phyloP scores from a whole-genome alignment of 2,888 invertebrate genomes.

The Mesopsocus fuscifrons region DNA sequence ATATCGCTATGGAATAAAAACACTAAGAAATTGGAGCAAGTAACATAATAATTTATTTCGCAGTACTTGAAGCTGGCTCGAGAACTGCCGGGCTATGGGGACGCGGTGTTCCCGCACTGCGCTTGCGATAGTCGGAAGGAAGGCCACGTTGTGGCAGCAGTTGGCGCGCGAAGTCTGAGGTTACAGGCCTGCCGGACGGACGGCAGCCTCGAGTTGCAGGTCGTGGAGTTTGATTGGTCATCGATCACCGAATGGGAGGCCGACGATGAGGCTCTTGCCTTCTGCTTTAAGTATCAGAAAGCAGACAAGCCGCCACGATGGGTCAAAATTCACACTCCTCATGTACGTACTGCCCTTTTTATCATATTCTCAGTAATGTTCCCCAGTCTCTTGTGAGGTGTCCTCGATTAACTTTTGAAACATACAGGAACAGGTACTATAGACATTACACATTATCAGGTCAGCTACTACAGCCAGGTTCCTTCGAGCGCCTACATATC shows the following conservation, averaged over 20 bases:
- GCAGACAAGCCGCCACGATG: conserved; percentile 62
- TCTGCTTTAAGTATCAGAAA: conserved; percentile 70
- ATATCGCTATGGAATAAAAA: no score
- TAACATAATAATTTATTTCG: conserved; percentile 17
- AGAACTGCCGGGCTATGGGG: conserved; percentile 79
- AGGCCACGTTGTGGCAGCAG: conserved; percentile 62
- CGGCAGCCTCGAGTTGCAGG: conserved; percentile 52
- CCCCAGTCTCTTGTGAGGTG: conserved; percentile 12
- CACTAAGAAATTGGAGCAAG: no score
- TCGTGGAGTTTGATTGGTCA: conserved; percentile 69
- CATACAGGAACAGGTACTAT: no score
- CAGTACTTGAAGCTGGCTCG: conserved; percentile 68
- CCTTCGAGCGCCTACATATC: no score
- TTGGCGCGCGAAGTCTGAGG: conserved; percentile 44
- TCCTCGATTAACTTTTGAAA: no score
- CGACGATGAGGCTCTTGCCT: conserved; percentile 84
- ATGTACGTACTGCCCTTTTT: conserved; percentile 67
- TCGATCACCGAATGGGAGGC: conserved; percentile 68
- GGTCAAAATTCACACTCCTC: conserved; percentile 75
- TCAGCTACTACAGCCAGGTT: no score
- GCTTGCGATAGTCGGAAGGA: conserved; percentile 77
- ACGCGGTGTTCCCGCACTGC: conserved; percentile 87
- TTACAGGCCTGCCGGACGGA: conserved; percentile 71
- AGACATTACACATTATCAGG: no score
- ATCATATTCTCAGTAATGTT: neutral